Base-by-base conservation (phyloP, 2,888 invertebrate genomes). In the Phorcus lineatus region DNA sequence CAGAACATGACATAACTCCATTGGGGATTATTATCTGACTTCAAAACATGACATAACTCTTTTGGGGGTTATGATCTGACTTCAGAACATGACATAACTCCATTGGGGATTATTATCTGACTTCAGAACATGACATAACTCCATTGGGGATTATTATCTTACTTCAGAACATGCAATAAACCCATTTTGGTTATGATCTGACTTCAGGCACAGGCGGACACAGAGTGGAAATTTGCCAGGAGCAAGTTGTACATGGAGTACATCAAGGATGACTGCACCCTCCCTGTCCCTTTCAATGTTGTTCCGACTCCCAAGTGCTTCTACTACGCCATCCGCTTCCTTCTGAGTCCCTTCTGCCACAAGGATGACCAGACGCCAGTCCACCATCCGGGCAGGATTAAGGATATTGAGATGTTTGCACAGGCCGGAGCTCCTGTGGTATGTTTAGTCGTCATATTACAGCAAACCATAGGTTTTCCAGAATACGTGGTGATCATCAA, bases 211-310 rank as follows among this genome's bases (percentile, higher is more conserved):
- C 90, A 92, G 47, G 91, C 92, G 13, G 92, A 93, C 82, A 91
- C 91, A 2, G 93, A 93, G 80, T 93, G 93, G 93, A 93, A 93
- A 81, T 93, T 91, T 81, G 91, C 92, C 3, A 87, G 93, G 47
- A 92, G 91, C 76, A 90, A 91, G 82, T 86, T 93, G 17, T 92
- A 92, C 83, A 90, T 93, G 92, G 92, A 93, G 77, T 94, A 94
- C 87, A 94, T 94, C 82, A 93, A 93, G 82, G 93, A 93, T 17
- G 94, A 94, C 89, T 85, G 92, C 78, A 91, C 93, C 95, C 84
- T 96, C 95, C 92, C 93, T 4, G 91, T 93, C n/a, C 92, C 92
- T 1, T 90, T 92, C 77, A 93, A 93, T 82, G 88, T 92, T 17
- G 84, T 92, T n/a, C 91, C 92, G 2, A 82, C 83, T 47, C 83